Percentiles rank a stretch among this genome's conserved stretches.
Conservation (phyloP, 2,797 vertebrate species). For the Enteromius mattozi region DNA sequence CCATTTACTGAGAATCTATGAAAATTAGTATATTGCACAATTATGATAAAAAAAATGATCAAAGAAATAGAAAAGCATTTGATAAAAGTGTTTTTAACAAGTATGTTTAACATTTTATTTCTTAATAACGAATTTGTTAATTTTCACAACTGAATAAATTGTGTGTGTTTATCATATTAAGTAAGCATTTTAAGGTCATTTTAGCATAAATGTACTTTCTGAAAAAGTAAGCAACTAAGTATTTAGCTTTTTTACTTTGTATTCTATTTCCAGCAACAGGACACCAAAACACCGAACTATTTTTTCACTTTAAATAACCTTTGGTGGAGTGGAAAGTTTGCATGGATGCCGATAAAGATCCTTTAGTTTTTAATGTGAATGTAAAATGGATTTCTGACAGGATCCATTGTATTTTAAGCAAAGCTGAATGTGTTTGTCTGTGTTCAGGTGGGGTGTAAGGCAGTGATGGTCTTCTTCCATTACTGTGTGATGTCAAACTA, state of each 20-base stretch:
- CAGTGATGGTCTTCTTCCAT: conserved; percentile 98
- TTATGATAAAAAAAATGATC: background rate
- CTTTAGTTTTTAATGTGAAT: background rate
- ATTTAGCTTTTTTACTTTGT: no score
- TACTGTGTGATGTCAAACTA: conserved; percentile 99
- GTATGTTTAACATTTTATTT: background rate
- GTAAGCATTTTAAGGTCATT: background rate
- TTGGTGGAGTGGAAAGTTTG: background rate
- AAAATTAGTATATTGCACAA: background rate
- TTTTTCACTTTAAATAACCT: background rate
- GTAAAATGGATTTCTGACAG: background rate
- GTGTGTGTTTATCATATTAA: background rate
- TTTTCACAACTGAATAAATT: background rate
- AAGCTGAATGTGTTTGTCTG: background rate
- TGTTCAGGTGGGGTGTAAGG: conserved; percentile 90
- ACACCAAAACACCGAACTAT: background rate
- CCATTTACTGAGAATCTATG: background rate
- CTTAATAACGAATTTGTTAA: background rate
- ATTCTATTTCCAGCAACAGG: no score
- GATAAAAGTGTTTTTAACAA: background rate
- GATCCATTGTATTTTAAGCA: background rate
- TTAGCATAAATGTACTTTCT: background rate
- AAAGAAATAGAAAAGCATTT: background rate
- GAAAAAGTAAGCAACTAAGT: no score
- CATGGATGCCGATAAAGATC: background rate